Base-by-base conservation (phyloP, 2,797 vertebrate genomes). In the Perodicticus potto region DNA sequence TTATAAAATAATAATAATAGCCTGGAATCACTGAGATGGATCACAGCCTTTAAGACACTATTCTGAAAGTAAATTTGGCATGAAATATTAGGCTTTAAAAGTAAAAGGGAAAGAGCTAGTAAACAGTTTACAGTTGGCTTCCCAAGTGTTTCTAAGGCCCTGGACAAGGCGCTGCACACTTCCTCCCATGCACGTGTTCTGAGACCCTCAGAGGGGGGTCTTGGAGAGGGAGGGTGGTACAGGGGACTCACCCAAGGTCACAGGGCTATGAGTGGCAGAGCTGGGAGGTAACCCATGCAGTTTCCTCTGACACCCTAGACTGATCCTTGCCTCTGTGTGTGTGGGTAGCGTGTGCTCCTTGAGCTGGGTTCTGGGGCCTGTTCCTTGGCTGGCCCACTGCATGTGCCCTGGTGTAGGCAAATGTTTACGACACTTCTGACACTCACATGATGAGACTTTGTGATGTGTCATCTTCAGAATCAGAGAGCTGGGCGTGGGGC, bases 191-290 rank as follows among this genome's bases (percentile, higher is more conserved):
- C 12, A 12, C 0, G 11, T 37, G 10, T n/a, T 70, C 2, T 0
- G 0, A 25, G 59, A 49, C 11, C 32, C 59, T 0, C 3, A 5
- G n/a, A n/a, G n/a, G n/a, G n/a, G n/a, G n/a, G n/a, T n/a, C n/a
- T n/a, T n/a, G 1, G 7, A 32, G 4, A 16, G 32, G 32, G 9
- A 23, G 55, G 57, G 29, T 67, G 17, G 5, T 14, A 0, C 7
- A 17, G 2, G 14, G 10, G 32, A 6, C 78, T 13, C 22, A 3
- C 43, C 27, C 4, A 3, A 20, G 40, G 45, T 67, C 81, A 19
- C 14, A 7, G 13, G 17, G 53, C 53, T 73, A 2, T 22, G 5
- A 37, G 63, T 70, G 20, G 20, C 37, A 49, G 3, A 57, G 59
- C 32, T 3, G n/a, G 34, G 63, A 49, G 61, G 23, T 20, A 43